Conservation (phyloP, 2,888 invertebrate species). For the Empis livida region DNA sequence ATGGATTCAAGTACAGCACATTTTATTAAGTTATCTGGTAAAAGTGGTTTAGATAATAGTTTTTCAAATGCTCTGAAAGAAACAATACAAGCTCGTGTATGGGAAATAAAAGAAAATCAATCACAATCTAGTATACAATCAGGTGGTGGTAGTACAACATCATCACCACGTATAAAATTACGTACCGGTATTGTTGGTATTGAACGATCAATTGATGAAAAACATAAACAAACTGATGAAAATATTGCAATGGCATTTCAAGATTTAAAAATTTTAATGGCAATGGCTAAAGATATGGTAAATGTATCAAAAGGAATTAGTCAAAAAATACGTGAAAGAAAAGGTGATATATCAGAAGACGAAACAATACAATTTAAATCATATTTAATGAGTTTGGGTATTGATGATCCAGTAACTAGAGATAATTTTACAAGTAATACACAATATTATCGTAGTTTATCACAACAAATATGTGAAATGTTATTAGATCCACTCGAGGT, state of each 20-base stretch:
- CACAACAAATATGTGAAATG: conserved; percentile 73
- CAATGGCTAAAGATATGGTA: conserved; percentile 97
- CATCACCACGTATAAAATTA: conserved; percentile 44
- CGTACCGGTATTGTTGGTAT: conserved; percentile 91
- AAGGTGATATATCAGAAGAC: conserved; percentile 93
- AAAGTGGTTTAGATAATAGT: conserved; percentile 59
- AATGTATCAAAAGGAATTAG: conserved; percentile 81
- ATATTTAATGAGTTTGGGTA: conserved; percentile 90
- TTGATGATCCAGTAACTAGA: conserved; percentile 94
- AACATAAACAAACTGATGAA: conserved; percentile 80
- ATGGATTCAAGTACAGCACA: conserved; percentile 54
- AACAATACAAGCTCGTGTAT: conserved; percentile 47
- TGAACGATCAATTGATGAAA: conserved; percentile 81
- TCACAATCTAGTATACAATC: conserved; percentile 15
- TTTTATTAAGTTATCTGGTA: conserved; percentile 74
- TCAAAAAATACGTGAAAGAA: conserved; percentile 80
- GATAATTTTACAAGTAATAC: conserved; percentile 76
- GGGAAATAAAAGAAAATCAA: conserved; percentile 39
- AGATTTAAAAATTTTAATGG: conserved; percentile 88
- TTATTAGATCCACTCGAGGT: conserved; percentile 71
- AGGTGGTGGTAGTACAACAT: conserved; percentile 1
- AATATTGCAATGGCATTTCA: conserved; percentile 90
- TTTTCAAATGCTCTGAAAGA: conserved; percentile 51
- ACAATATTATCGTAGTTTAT: conserved; percentile 72
- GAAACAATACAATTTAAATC: conserved; percentile 94